A percentile compares a stretch with the other conserved stretches of the same genome.
Conservation (phyloP, 2,113 vertebrate species). For the Excalfactoria chinensis region DNA sequence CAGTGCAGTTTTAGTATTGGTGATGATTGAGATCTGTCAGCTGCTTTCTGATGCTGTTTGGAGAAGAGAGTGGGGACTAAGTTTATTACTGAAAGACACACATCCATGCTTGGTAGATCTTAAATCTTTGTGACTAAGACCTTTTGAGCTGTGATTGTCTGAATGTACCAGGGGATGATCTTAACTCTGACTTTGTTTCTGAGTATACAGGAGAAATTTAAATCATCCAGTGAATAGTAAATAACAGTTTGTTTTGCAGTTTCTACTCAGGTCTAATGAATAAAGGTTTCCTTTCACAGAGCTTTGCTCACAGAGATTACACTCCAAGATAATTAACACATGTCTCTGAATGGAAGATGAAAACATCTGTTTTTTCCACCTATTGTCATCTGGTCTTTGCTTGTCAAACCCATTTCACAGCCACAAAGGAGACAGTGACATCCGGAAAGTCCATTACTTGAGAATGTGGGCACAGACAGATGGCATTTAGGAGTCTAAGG, state of each 20-base stretch:
- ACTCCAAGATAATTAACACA: not conserved
- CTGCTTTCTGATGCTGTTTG: not conserved
- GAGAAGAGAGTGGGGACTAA: not conserved
- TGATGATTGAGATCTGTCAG: not conserved
- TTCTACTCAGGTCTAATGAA: not conserved
- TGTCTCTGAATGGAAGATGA: slow-evolving; percentile 1
- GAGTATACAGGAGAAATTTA: not conserved
- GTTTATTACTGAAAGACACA: not conserved
- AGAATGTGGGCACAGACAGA: not conserved
- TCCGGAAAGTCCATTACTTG: not conserved
- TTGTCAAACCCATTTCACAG: slow-evolving; percentile 24
- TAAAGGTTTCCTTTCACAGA: not conserved
- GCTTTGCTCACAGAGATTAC: not conserved
- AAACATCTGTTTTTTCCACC: slow-evolving; percentile 3
- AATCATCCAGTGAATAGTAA: not conserved
- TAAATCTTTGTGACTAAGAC: not conserved
- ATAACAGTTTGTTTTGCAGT: not conserved
- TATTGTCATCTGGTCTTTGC: not conserved
- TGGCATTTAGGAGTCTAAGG: not conserved
- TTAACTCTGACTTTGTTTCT: not conserved
- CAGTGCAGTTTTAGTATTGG: not conserved
- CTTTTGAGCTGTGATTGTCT: not conserved
- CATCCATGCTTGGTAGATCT: not conserved
- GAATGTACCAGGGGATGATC: not conserved
- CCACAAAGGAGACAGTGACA: not conserved